Evolutionary conservation across 2,113 vertebrate genomes (phyloP).

Genomic region (Carassius carassius): DNA sequence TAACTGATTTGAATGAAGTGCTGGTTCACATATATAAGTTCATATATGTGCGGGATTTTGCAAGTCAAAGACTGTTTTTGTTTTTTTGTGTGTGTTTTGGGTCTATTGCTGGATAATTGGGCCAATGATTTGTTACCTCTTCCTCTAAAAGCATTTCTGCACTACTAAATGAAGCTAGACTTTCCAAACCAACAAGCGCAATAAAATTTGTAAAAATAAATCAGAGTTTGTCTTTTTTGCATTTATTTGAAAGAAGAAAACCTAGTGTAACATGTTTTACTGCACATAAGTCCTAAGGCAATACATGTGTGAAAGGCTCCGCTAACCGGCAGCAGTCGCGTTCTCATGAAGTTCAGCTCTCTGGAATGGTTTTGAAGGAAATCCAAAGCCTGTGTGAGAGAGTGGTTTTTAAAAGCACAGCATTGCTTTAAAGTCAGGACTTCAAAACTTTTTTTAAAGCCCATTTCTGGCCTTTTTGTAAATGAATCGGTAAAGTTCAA

Average conservation of each 20-base stretch:
- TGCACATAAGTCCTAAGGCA: conserved; percentile 45
- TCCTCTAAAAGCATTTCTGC: conserved; percentile 59
- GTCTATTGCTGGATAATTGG: conserved; percentile 70
- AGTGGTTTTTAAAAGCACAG: background rate
- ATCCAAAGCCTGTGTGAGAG: conserved; percentile 80
- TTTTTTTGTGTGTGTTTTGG: conserved; percentile 71
- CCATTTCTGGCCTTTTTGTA: background rate
- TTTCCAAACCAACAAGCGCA: conserved; percentile 64
- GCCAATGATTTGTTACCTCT: conserved; percentile 52
- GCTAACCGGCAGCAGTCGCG: conserved; percentile 83
- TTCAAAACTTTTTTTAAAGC: background rate
- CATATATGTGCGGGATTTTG: conserved; percentile 44
- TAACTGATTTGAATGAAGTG: conserved; percentile 59
- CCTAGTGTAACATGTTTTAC: background rate
- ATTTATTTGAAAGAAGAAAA: background rate
- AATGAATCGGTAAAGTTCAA: background rate
- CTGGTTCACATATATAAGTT: conserved; percentile 57
- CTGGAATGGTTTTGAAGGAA: conserved; percentile 86
- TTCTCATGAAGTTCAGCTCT: conserved; percentile 76
- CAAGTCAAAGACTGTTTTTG: conserved; percentile 51
- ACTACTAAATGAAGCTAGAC: conserved; percentile 73
- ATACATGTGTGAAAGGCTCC: conserved; percentile 87
- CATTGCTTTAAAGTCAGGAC: background rate
- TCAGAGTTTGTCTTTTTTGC: conserved; percentile 9
- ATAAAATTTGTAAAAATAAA: conserved; percentile 55